These are phyloP conservation scores for Philereme vetulata DNA, from an alignment of 2,888 invertebrate species.

Conservation along the genomic window DNA sequence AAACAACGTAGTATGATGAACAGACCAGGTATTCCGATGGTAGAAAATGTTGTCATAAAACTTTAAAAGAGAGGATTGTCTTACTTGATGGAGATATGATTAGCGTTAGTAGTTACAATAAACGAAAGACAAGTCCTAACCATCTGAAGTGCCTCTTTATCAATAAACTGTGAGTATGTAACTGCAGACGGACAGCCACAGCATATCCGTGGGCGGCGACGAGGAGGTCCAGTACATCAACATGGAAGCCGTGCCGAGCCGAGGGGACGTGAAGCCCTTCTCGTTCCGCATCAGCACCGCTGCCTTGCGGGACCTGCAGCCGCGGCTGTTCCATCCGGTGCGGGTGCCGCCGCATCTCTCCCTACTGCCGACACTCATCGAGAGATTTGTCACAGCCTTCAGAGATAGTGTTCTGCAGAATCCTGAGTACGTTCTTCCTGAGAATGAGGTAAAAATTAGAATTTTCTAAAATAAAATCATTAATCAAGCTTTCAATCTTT, in stretches of 20 bases:
- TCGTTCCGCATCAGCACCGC: conserved; percentile 89
- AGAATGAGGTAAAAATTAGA: conserved; percentile 68
- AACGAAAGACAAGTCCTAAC: too few species aligned
- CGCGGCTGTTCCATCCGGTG: conserved; percentile 56
- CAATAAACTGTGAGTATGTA: too few species aligned
- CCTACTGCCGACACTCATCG: conserved; percentile 88
- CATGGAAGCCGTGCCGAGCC: conserved; percentile 88
- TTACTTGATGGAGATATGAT: too few species aligned
- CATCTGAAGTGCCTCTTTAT: too few species aligned
- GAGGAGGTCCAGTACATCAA: conserved; percentile 91
- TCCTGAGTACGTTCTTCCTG: conserved; percentile 81
- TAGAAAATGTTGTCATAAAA: too few species aligned
- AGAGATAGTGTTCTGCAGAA: conserved; percentile 89
- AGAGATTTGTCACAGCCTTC: conserved; percentile 93
- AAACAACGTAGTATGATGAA: too few species aligned
- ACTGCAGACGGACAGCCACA: conserved; percentile 87
- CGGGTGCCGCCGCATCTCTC: conserved; percentile 68
- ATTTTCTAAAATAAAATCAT: too few species aligned
- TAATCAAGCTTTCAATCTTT: too few species aligned
- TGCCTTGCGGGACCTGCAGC: conserved; percentile 89
- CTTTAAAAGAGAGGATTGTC: too few species aligned
- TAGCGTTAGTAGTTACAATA: too few species aligned
- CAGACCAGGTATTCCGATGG: too few species aligned
- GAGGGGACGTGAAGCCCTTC: conserved; percentile 85
- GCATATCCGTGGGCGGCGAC: conserved; percentile 87